phyloP scores from a whole-genome alignment of 1,140 invertebrate species.

The Meloidogyne floridensis region DNA sequence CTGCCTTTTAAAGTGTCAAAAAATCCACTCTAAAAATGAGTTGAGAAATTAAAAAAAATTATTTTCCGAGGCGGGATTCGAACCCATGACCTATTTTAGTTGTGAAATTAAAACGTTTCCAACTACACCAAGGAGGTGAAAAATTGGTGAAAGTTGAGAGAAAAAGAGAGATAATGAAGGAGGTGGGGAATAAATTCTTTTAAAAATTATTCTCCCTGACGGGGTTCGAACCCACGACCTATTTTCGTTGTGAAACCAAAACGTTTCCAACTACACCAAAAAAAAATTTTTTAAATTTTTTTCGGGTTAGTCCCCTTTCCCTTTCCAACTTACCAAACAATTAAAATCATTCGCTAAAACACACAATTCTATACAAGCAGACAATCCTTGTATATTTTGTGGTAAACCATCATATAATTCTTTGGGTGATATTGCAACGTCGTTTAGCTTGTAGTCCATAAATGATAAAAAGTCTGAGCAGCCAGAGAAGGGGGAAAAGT shows the following conservation, averaged over 20 bases:
- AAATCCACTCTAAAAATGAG: slow-evolving; percentile 33
- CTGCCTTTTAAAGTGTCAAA: slow-evolving; percentile 28
- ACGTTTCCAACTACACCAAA: no score
- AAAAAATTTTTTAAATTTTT: neutral
- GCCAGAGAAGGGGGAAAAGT: slow-evolving; percentile 22
- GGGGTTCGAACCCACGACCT: no score
- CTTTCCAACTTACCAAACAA: slow-evolving; percentile 20
- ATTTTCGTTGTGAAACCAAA: no score
- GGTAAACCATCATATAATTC: slow-evolving; percentile 40
- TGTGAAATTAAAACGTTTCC: no score
- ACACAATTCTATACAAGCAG: slow-evolving; percentile 40
- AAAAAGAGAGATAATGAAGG: no score
- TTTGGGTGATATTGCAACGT: slow-evolving; percentile 9
- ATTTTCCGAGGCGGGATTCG: no score
- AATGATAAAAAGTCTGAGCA: slow-evolving; percentile 37
- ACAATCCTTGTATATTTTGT: slow-evolving; percentile 25
- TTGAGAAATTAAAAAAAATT: no score
- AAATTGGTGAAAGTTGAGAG: no score
- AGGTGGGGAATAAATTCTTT: no score
- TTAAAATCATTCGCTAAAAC: slow-evolving; percentile 35
- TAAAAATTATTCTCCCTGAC: no score
- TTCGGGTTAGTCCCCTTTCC: neutral
- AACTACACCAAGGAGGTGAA: no score
- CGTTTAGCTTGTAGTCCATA: slow-evolving; percentile 26
- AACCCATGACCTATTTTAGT: no score